Percentiles rank a stretch among this genome's conserved stretches.
Evolutionary conservation across 1,140 invertebrate species (phyloP).

Genomic region (Carposina sasakii): DNA sequence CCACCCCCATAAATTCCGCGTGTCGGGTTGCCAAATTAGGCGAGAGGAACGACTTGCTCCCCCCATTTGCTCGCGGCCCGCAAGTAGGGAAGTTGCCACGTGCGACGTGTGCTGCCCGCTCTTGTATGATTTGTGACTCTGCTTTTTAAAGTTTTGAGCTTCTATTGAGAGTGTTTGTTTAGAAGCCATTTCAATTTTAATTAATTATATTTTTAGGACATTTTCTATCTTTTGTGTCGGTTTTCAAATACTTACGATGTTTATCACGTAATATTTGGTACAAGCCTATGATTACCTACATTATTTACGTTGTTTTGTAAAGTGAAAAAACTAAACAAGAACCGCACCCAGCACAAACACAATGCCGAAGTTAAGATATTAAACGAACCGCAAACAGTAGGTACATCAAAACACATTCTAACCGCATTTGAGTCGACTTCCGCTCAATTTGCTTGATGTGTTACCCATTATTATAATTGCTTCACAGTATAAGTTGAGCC

Average conservation of each 20-base stretch:
- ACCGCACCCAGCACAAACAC: constrained; percentile 11
- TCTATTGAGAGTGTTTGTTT: not conserved
- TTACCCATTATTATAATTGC: constrained; percentile 60
- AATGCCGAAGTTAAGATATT: not conserved
- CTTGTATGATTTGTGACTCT: not conserved
- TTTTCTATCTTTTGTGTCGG: not conserved
- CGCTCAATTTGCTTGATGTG: constrained; percentile 52
- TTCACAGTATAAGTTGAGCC: constrained; percentile 43
- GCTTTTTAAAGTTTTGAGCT: not conserved
- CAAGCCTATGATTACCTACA: not conserved
- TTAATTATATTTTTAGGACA: not conserved
- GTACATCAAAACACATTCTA: constrained; percentile 31
- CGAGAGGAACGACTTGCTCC: constrained; percentile 62
- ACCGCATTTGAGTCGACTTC: constrained; percentile 47
- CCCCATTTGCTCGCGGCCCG: constrained; percentile 40
- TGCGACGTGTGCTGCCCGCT: constrained; percentile 1
- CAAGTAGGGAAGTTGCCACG: constrained; percentile 24
- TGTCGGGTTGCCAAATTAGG: constrained; percentile 71
- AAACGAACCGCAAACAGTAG: constrained; percentile 2
- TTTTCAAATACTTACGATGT: not conserved
- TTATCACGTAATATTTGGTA: not conserved
- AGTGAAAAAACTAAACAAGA: not conserved
- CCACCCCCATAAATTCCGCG: constrained; percentile 66
- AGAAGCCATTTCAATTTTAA: not conserved
- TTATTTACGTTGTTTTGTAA: not conserved